These are phyloP conservation scores for Bhutanitis thaidina DNA, from an alignment of 2,888 invertebrate genomes.

Conservation along the genomic window DNA sequence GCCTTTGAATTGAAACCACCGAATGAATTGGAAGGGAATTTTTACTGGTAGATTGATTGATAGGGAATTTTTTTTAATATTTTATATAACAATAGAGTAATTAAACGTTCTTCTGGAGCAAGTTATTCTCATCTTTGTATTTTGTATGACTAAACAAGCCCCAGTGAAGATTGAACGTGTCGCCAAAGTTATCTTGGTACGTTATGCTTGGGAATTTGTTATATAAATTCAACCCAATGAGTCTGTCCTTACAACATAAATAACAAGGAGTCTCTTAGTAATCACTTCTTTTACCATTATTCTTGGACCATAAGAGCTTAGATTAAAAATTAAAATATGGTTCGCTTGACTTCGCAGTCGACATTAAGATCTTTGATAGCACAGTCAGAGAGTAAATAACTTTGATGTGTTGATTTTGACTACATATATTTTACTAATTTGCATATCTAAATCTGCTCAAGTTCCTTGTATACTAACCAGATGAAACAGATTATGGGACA, in stretches of 20 bases:
- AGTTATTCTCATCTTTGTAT: too few relatives aligned
- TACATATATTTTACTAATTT: slow-evolving; percentile 22
- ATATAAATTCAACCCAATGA: not conserved
- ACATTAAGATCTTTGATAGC: slow-evolving; percentile 14
- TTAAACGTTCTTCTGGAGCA: too few relatives aligned
- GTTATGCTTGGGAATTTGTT: too few relatives aligned
- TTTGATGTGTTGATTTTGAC: slow-evolving; percentile 21
- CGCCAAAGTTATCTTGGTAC: too few relatives aligned
- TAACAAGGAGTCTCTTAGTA: slow-evolving; percentile 7
- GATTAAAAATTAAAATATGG: slow-evolving; percentile 17
- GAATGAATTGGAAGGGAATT: too few relatives aligned
- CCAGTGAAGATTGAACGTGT: too few relatives aligned
- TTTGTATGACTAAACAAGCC: too few relatives aligned
- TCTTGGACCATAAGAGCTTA: slow-evolving; percentile 9
- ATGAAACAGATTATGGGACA: slow-evolving; percentile 24
- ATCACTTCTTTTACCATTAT: slow-evolving; percentile 16
- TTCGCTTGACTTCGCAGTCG: slow-evolving; percentile 5
- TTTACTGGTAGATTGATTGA: too few relatives aligned
- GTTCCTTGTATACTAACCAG: slow-evolving; percentile 25
- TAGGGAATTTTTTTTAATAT: too few relatives aligned
- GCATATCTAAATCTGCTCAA: slow-evolving; percentile 24
- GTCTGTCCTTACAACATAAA: slow-evolving; percentile 5
- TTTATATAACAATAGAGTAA: too few relatives aligned
- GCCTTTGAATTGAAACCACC: too few relatives aligned
- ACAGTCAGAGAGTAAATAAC: slow-evolving; percentile 20